Base-by-base conservation (phyloP, 2,888 invertebrate species). In the Andrena dorsata region DNA sequence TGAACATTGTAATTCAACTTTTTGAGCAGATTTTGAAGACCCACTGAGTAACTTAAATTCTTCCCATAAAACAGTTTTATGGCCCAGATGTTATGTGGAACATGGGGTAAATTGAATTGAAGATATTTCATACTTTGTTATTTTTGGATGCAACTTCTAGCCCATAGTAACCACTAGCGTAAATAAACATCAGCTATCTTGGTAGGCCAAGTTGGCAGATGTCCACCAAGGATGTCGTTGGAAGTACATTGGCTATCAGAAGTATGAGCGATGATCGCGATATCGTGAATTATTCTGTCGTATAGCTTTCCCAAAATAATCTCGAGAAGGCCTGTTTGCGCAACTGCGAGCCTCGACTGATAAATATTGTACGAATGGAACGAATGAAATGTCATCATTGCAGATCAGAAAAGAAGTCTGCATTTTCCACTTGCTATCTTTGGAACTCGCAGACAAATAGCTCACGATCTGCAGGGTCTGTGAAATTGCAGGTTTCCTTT, bases 201-300 rank as follows among this genome's bases (percentile, higher is more conserved):
- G 56, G 76, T 64, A 69, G 10, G 20, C 7, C 78, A n/a, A 76
- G 53, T 76, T 79, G 78, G 78, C 78, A 79, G 49, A 69, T 76
- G 78, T 69, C 76, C 78, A 79, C 77, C 63, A 23, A 20, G 64
- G 30, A 63, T 76, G 66, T 63, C 64, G 64, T 49, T 74, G 13
- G 47, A 53, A 72, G 51, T 51, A 30, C 61, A 75, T 7, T 7
- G 10, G 26, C 75, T 16, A 75, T 76, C 58, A 35, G 35, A 77
- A 69, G 56, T 79, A 70, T 64, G 76, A 79, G 56, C 41, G 69
- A 79, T 70, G 63, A 64, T 69, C 77, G 56, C 56, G 76, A 69
- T 69, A 56, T 23, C 47, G 69, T 63, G 64, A 68, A 79, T 79
- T 69, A 79, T 69, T 58, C 35, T 35, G 60, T 65, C 23, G 58